Evolutionary conservation across 2,888 invertebrate species (phyloP).

Genomic region (Girardia tigrina): DNA sequence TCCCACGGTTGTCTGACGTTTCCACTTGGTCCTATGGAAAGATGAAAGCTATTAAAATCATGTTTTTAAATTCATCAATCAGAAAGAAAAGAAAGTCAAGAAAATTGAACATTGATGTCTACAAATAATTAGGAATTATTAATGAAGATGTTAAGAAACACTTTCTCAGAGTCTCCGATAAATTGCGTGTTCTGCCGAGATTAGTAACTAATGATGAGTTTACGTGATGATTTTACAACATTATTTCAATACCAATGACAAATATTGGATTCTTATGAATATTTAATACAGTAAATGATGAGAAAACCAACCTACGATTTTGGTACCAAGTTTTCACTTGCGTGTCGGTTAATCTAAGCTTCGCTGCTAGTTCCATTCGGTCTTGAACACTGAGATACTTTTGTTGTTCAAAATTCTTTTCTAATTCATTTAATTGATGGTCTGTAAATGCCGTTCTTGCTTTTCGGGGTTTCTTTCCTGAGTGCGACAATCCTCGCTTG

Average conservation of each 20-base stretch:
- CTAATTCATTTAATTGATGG: conserved; percentile 75
- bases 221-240: background rate
- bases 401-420: conserved; percentile 77
- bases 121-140: background rate
- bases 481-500: background rate
- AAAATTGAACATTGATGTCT: background rate
- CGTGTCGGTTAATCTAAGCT: conserved; percentile 73
- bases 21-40: conserved; percentile 80
- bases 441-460: conserved; percentile 72
- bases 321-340: conserved; percentile 92
- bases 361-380: conserved; percentile 76
- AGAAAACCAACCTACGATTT: too few species aligned
- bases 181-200: background rate
- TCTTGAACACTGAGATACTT: conserved; percentile 85
- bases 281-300: background rate
- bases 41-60: too few species aligned
- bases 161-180: background rate
- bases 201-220: background rate
- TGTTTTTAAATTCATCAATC: background rate
- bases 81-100: too few species aligned
- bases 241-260: background rate
- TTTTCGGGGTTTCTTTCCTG: conserved; percentile 39
- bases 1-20: conserved; percentile 90
- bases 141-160: background rate
- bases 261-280: background rate